These are phyloP conservation scores for Craterocephalus amniculus DNA, from an alignment of 2,797 vertebrate genomes.

Conservation along the genomic window DNA sequence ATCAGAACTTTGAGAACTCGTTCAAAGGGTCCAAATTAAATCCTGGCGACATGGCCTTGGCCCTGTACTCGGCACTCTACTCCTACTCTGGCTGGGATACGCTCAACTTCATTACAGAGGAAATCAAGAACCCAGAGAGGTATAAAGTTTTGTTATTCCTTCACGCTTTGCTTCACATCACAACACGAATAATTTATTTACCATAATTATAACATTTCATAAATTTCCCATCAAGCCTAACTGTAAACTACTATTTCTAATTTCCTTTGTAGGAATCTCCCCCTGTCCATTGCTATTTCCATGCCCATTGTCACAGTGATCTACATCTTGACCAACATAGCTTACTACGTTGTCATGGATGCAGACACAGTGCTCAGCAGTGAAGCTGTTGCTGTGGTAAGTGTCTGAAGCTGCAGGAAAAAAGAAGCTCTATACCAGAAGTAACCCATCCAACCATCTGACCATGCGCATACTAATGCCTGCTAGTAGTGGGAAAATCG, in stretches of 20 bases:
- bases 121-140: slow-evolving; percentile 87
- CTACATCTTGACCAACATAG: slow-evolving; percentile 88
- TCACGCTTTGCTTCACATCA: not conserved
- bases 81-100: slow-evolving; percentile 90
- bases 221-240: not conserved
- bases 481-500: too few relatives aligned
- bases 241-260: not conserved
- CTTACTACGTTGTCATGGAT: slow-evolving; percentile 86
- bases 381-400: slow-evolving; percentile 88
- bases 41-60: slow-evolving; percentile 83
- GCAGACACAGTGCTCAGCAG: slow-evolving; percentile 79
- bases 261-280: slow-evolving; percentile 78
- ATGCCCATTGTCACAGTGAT: slow-evolving; percentile 88
- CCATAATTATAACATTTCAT: not conserved
- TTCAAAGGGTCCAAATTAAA: slow-evolving; percentile 82
- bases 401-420: slow-evolving; percentile 37
- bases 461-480: slow-evolving; percentile 13
- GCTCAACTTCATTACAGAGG: slow-evolving; percentile 89
- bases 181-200: not conserved
- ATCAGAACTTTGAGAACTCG: slow-evolving; percentile 82
- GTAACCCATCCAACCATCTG: not conserved
- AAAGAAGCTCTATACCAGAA: not conserved
- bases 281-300: slow-evolving; percentile 86
- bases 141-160: slow-evolving; percentile 28
- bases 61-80: slow-evolving; percentile 86